Evolutionary conservation across 2,113 vertebrate genomes (phyloP).

Genomic region (Argyrosomus japonicus): DNA sequence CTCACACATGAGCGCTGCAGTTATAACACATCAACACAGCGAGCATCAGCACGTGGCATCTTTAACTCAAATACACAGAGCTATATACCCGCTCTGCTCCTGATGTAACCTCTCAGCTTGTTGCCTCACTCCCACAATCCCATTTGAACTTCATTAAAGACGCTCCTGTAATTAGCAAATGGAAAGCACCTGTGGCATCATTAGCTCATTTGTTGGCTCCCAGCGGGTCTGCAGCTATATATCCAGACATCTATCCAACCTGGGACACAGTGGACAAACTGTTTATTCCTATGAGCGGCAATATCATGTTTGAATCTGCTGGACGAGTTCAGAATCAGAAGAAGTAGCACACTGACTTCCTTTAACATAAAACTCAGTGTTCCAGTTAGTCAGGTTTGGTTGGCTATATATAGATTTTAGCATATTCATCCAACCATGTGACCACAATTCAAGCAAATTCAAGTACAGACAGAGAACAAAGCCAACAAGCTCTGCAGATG

Average conservation of each 20-base stretch:
- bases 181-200: background rate
- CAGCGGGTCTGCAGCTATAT: background rate
- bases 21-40: too few species aligned
- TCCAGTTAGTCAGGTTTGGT: background rate
- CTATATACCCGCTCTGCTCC: background rate
- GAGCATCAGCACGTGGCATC: background rate
- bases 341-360: background rate
- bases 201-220: background rate
- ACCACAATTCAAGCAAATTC: background rate
- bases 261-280: background rate
- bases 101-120: slow-evolving; percentile 5
- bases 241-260: too few species aligned
- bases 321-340: too few species aligned
- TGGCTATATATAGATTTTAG: background rate
- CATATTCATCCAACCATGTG: background rate
- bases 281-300: too few species aligned
- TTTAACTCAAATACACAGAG: background rate
- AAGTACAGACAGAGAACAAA: slow-evolving; percentile 6
- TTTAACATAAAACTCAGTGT: background rate
- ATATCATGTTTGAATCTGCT: too few species aligned
- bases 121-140: background rate
- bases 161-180: background rate
- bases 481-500: background rate
- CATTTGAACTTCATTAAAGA: background rate
- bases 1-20: too few species aligned